A percentile compares a stretch with the other conserved stretches of the same genome.
Conservation (phyloP, 2,888 invertebrate species). For the Tenthredo scrophulariae region DNA sequence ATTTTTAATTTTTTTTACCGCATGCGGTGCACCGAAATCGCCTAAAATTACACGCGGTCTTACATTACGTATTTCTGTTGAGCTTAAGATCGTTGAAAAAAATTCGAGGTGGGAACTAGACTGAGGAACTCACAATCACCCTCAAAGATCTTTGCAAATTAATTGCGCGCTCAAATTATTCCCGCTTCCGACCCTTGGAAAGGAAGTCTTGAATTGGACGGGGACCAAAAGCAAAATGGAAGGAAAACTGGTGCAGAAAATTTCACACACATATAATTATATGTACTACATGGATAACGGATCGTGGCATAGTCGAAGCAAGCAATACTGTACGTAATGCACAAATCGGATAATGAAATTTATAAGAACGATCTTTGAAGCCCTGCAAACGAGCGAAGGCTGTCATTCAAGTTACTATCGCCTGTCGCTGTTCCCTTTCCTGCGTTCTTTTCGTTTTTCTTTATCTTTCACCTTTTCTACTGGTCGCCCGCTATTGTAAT, state of each 20-base stretch:
- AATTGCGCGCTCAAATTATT: conserved; percentile 48
- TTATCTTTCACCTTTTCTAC: background rate
- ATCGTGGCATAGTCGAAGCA: background rate
- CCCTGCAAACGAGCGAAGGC: conserved; percentile 16
- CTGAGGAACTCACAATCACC: conserved; percentile 21
- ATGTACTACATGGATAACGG: background rate
- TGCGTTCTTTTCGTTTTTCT: background rate
- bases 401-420: conserved; percentile 9
- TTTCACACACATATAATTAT: background rate
- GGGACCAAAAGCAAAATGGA: background rate
- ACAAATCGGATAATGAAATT: background rate
- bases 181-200: conserved; percentile 28
- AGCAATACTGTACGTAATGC: background rate
- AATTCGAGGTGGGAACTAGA: conserved; percentile 41
- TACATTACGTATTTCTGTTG: background rate
- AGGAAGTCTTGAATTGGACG: conserved; percentile 35
- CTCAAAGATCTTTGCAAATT: conserved; percentile 42
- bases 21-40: background rate
- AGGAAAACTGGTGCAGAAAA: background rate
- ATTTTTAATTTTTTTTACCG: background rate
- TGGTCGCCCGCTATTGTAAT: conserved; percentile 41
- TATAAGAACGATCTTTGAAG: conserved; percentile 38
- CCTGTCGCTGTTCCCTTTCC: background rate
- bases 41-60: background rate
- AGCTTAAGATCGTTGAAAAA: background rate